phyloP scores from a whole-genome alignment of 2,797 vertebrate species.

The Thamnophis elegans region DNA sequence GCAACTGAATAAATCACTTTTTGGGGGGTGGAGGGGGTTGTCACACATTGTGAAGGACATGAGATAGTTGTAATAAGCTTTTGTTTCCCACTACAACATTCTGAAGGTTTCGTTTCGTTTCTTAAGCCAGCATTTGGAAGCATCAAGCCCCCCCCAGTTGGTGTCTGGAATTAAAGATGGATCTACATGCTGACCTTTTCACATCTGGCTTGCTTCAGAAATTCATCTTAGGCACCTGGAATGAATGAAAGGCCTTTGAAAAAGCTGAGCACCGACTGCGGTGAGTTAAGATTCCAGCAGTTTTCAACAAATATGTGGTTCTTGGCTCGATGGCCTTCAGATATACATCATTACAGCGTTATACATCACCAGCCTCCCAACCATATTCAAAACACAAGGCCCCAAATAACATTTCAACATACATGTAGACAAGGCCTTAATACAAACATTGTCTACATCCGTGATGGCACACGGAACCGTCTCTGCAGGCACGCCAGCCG shows the following conservation, averaged over 20 bases:
- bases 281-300: neutral
- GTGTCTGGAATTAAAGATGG: neutral
- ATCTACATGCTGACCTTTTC: neutral
- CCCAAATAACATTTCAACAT: constrained; percentile 3
- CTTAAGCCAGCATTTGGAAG: neutral
- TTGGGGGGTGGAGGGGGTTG: too few relatives aligned
- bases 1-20: constrained; percentile 23
- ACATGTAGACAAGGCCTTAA: accelerated
- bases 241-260: neutral
- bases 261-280: neutral
- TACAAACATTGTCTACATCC: neutral
- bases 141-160: neutral
- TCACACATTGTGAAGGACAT: neutral
- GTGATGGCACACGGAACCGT: too few relatives aligned
- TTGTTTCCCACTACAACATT: neutral
- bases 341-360: neutral
- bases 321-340: neutral
- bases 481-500: too few relatives aligned
- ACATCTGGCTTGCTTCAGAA: neutral
- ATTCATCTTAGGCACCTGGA: neutral
- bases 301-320: constrained; percentile 13
- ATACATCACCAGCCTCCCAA: neutral
- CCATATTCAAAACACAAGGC: neutral
- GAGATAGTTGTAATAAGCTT: neutral
- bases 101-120: neutral